phyloP scores from a whole-genome alignment of 2,888 invertebrate species.

The Aplocera efformata region DNA sequence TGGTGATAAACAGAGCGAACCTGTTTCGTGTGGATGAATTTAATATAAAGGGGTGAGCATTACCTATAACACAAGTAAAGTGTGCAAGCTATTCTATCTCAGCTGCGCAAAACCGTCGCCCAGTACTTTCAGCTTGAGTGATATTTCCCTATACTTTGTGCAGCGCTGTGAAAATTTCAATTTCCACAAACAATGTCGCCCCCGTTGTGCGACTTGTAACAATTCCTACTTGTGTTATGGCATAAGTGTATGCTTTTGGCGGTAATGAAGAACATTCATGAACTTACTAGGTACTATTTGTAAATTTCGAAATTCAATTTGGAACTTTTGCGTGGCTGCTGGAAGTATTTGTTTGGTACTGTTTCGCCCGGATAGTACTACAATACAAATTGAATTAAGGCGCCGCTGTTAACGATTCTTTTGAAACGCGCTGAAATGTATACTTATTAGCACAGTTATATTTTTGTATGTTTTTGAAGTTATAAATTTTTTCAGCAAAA shows the following conservation, averaged over 20 bases:
- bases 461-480: too few relatives aligned
- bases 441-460: too few relatives aligned
- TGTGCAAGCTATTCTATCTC: slow-evolving; percentile 2
- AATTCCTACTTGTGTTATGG: slow-evolving; percentile 17
- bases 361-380: too few relatives aligned
- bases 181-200: slow-evolving; percentile 43
- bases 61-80: neutral
- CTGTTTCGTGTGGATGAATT: too few relatives aligned
- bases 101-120: slow-evolving; percentile 23
- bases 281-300: neutral
- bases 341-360: neutral
- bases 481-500: too few relatives aligned
- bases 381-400: too few relatives aligned
- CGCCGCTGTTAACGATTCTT: too few relatives aligned
- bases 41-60: too few relatives aligned
- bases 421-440: too few relatives aligned
- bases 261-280: neutral
- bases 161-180: slow-evolving; percentile 45
- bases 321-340: neutral
- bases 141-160: slow-evolving; percentile 41
- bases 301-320: too few relatives aligned
- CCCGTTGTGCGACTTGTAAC: slow-evolving; percentile 17
- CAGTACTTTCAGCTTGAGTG: slow-evolving; percentile 34
- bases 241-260: slow-evolving; percentile 6
- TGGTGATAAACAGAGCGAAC: too few relatives aligned